Conservation (phyloP, 53 echinoderm and acorn worm species). For the Stichopus horrens region DNA sequence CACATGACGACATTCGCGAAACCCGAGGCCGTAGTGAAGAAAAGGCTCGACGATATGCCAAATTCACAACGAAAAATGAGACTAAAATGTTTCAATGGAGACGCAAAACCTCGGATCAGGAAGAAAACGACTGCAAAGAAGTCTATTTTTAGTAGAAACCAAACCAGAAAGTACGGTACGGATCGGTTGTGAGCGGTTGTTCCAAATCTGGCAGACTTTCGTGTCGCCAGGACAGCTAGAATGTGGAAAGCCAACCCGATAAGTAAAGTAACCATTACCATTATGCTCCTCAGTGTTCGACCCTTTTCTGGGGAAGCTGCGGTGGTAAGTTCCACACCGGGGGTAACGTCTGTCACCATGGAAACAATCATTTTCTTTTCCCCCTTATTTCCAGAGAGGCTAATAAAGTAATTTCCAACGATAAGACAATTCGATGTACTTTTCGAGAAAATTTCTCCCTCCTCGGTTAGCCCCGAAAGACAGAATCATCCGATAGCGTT, state of each 20-base stretch:
- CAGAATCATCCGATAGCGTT: too few species aligned
- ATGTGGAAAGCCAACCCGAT: conserved; percentile 58
- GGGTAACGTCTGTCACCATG: not conserved
- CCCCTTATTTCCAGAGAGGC: not conserved
- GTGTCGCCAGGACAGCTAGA: conserved; percentile 58
- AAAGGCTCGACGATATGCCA: conserved; percentile 54
- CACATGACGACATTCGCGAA: conserved; percentile 68
- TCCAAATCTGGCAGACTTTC: conserved; percentile 3
- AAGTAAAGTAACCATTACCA: not conserved
- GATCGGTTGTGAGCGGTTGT: not conserved
- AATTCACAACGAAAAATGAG: conserved; percentile 60
- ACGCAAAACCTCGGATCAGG: conserved; percentile 45
- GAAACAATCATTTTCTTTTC: not conserved
- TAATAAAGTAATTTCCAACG: too few species aligned
- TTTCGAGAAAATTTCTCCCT: too few species aligned
- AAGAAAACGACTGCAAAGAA: conserved; percentile 59
- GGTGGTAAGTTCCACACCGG: not conserved
- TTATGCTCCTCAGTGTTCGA: not conserved
- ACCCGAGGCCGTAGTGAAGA: conserved; percentile 65
- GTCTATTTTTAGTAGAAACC: conserved; percentile 55
- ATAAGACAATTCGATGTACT: too few species aligned
- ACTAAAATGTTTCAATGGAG: not conserved
- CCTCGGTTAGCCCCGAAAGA: too few species aligned
- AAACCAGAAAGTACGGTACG: conserved; percentile 51
- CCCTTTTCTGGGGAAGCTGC: not conserved